Evolutionary conservation across 2,113 vertebrate species (phyloP).

Genomic region (Pao palembangensis): DNA sequence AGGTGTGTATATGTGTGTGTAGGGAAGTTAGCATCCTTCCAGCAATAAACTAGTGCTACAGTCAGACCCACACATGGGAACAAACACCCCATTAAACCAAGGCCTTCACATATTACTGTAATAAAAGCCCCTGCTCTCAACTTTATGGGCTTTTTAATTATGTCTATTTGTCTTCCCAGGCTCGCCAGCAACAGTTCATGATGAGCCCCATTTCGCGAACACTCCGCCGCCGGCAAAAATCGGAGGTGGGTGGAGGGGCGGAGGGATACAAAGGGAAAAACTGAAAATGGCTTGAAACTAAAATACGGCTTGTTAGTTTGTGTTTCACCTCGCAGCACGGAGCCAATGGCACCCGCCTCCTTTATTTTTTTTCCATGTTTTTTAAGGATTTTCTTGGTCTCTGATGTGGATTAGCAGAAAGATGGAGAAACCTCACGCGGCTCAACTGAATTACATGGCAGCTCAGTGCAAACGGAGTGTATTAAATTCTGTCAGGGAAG

Average conservation of each 20-base stretch:
- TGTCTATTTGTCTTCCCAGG: slow-evolving; percentile 70
- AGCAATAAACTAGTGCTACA: slow-evolving; percentile 44
- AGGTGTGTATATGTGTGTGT: neutral
- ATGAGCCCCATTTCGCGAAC: slow-evolving; percentile 56
- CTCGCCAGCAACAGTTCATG: slow-evolving; percentile 60
- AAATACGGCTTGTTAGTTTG: slow-evolving; percentile 51
- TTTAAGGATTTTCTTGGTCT: slow-evolving; percentile 9
- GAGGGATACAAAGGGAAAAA: slow-evolving; percentile 25
- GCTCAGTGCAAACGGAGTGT: slow-evolving; percentile 8
- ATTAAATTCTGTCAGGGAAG: slow-evolving; percentile 37
- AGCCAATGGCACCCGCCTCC: neutral
- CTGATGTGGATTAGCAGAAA: slow-evolving; percentile 21
- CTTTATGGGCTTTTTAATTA: slow-evolving; percentile 76
- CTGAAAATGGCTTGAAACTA: slow-evolving; percentile 25
- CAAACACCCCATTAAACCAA: slow-evolving; percentile 71
- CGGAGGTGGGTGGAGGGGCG: slow-evolving; percentile 19
- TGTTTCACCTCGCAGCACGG: slow-evolving; percentile 24
- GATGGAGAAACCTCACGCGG: slow-evolving; percentile 24
- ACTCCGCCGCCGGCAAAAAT: slow-evolving; percentile 36
- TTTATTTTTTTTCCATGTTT: neutral
- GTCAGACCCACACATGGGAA: slow-evolving; percentile 52
- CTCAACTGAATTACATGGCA: slow-evolving; percentile 14
- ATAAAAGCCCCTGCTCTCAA: slow-evolving; percentile 62
- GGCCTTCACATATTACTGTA: slow-evolving; percentile 67
- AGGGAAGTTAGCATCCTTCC: slow-evolving; percentile 25